These are phyloP conservation scores for Loris lydekkerianus DNA, from an alignment of 2,797 vertebrate species.

Conservation along the genomic window DNA sequence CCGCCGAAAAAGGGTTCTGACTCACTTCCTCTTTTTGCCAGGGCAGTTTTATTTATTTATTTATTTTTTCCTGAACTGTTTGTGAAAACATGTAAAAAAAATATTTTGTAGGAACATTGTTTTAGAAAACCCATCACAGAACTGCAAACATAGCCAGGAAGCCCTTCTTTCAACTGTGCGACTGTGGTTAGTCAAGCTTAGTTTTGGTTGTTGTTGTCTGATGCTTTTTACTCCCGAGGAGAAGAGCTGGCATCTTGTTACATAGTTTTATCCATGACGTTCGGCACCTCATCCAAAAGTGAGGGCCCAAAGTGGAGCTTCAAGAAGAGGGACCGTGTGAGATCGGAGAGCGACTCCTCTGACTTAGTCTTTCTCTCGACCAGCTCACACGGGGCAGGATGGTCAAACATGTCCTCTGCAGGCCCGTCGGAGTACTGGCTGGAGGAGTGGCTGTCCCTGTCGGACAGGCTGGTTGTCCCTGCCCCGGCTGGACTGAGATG, in stretches of 20 bases:
- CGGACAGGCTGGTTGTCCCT: slow-evolving; percentile 85
- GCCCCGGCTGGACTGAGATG: slow-evolving; percentile 90
- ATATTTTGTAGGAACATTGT: slow-evolving; percentile 86
- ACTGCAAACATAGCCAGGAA: slow-evolving; percentile 80
- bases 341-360: slow-evolving; percentile 94
- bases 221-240: slow-evolving; percentile 22
- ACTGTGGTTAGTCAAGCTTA: neutral
- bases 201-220: neutral
- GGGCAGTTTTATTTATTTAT: slow-evolving; percentile 37
- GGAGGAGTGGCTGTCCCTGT: slow-evolving; percentile 92
- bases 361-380: slow-evolving; percentile 93
- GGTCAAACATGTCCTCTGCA: slow-evolving; percentile 94
- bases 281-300: slow-evolving; percentile 98
- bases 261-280: slow-evolving; percentile 97
- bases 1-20: slow-evolving; percentile 37
- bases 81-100: slow-evolving; percentile 83
- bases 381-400: slow-evolving; percentile 90
- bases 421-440: slow-evolving; percentile 93
- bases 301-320: slow-evolving; percentile 98
- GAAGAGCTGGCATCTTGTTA: slow-evolving; percentile 81
- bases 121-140: slow-evolving; percentile 87
- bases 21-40: slow-evolving; percentile 74
- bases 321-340: slow-evolving; percentile 95
- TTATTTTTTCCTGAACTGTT: slow-evolving; percentile 50
- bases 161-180: slow-evolving; percentile 56